Conservation (phyloP, 2,888 invertebrate genomes). For the Harpagoxenus sublaevis region DNA sequence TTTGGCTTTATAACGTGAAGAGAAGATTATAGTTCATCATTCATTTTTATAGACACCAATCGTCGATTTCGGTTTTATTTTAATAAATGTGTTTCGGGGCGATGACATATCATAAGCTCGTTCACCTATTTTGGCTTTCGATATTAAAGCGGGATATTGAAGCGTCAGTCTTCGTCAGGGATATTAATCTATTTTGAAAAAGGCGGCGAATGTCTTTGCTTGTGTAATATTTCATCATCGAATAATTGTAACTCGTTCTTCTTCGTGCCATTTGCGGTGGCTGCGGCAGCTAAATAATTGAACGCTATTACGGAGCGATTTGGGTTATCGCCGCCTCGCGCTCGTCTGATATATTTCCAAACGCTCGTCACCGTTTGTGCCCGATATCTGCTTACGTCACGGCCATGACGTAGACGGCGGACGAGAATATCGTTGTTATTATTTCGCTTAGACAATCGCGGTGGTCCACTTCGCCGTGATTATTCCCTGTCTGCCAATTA, state of each 20-base stretch:
- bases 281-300: conserved; percentile 46
- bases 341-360: conserved; percentile 46
- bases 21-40: neutral
- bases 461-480: conserved; percentile 43
- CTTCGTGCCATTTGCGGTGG: conserved; percentile 31
- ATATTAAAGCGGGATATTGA: neutral
- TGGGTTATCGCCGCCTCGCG: conserved; percentile 44
- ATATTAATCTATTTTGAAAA: neutral
- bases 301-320: conserved; percentile 34
- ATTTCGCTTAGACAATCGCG: conserved; percentile 53
- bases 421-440: conserved; percentile 53
- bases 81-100: conserved; percentile 3
- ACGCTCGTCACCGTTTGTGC: conserved; percentile 44
- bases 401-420: conserved; percentile 36
- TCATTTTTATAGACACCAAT: neutral
- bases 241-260: conserved; percentile 34
- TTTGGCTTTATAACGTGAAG: neutral
- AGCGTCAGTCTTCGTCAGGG: neutral
- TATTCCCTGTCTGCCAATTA: conserved; percentile 41
- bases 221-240: conserved; percentile 9
- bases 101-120: neutral
- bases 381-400: conserved; percentile 53
- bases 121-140: neutral
- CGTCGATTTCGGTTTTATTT: conserved; percentile 8
- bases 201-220: neutral